Conservation (phyloP, 2,797 vertebrate genomes). For the Chrosomus eos region DNA sequence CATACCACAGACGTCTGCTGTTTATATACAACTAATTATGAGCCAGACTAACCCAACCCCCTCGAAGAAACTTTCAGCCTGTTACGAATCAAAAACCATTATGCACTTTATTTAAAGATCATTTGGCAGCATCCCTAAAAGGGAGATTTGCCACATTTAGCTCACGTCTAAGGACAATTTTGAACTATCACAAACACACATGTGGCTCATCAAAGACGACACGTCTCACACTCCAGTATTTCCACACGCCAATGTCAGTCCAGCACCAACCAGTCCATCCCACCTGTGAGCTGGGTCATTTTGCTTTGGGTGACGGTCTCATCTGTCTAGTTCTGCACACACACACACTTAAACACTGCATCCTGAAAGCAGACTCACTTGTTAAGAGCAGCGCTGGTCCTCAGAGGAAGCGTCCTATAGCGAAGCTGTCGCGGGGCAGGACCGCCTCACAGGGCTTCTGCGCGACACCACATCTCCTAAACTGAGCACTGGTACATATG, state of each 20-base stretch:
- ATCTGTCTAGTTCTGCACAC: neutral
- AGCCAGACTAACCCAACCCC: neutral
- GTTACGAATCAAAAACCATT: neutral
- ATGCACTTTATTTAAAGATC: neutral
- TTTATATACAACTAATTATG: neutral
- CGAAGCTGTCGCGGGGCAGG: conserved; percentile 9
- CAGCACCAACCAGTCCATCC: neutral
- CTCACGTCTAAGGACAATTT: neutral
- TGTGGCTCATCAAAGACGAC: neutral
- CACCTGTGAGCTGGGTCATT: neutral
- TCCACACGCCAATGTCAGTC: neutral
- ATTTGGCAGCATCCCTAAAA: neutral
- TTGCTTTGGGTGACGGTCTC: neutral
- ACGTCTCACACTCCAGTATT: neutral
- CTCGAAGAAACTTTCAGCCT: neutral
- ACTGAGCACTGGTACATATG: neutral
- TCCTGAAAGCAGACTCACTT: conserved; percentile 44
- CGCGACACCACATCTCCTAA: neutral
- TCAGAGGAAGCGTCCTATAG: conserved; percentile 27
- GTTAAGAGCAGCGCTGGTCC: conserved; percentile 13
- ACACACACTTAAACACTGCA: neutral
- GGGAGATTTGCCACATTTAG: neutral
- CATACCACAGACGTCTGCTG: neutral
- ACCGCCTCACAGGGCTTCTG: conserved; percentile 26
- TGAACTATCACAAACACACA: neutral